phyloP scores from a whole-genome alignment of 2,888 invertebrate genomes.

The Chrysolina americana region DNA sequence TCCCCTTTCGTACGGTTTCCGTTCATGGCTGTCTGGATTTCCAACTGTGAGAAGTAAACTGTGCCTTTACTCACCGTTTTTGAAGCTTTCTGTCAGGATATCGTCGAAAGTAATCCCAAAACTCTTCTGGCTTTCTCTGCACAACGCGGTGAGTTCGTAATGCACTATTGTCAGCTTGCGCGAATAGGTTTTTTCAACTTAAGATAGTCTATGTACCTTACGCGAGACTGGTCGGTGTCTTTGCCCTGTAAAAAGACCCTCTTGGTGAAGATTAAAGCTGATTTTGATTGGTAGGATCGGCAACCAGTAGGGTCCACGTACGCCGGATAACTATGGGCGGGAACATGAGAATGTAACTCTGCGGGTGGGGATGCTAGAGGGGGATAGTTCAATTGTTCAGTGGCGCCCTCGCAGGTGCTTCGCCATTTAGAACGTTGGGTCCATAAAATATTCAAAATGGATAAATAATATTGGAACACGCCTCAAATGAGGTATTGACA shows the following conservation, averaged over 20 bases:
- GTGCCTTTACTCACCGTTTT: conserved; percentile 43
- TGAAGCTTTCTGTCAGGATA: conserved; percentile 21
- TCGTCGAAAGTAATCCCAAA: conserved; percentile 45
- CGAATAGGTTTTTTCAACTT: conserved; percentile 49
- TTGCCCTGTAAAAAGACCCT: conserved; percentile 61
- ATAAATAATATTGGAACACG: not conserved
- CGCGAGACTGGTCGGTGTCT: conserved; percentile 57
- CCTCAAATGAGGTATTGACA: not conserved
- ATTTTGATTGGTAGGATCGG: conserved; percentile 57
- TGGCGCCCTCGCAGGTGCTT: conserved; percentile 51
- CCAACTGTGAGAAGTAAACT: conserved; percentile 48
- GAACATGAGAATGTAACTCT: conserved; percentile 31
- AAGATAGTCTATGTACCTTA: conserved; percentile 48
- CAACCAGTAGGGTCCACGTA: conserved; percentile 56
- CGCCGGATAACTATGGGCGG: conserved; percentile 45
- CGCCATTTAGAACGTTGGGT: conserved; percentile 29
- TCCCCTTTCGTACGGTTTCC: conserved; percentile 59
- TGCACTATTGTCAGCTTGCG: conserved; percentile 39
- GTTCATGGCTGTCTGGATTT: conserved; percentile 61
- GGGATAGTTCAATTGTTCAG: conserved; percentile 47
- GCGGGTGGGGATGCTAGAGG: conserved; percentile 50
- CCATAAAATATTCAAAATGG: conserved; percentile 47
- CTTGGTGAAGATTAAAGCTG: conserved; percentile 53
- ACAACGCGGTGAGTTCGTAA: conserved; percentile 34
- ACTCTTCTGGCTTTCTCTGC: conserved; percentile 24